These are phyloP conservation scores for Danio kyathit DNA, from an alignment of 2,797 vertebrate species.

Conservation along the genomic window DNA sequence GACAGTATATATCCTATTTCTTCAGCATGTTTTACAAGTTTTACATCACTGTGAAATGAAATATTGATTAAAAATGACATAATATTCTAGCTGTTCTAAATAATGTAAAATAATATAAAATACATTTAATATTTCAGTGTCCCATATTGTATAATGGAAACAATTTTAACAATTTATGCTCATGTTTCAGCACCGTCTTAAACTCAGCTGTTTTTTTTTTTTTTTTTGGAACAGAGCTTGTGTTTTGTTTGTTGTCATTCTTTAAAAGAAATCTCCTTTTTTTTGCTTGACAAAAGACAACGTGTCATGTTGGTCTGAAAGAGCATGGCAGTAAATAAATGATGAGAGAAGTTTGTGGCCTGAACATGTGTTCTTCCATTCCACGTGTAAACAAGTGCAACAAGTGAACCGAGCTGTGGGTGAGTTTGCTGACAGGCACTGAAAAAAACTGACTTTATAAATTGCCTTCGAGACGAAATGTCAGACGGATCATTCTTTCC, in stretches of 20 bases:
- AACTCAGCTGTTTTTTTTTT: neutral
- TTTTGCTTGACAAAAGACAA: neutral
- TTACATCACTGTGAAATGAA: too few species aligned
- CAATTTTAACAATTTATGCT: too few species aligned
- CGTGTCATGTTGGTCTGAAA: neutral
- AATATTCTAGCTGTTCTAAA: too few species aligned
- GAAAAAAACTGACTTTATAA: slow-evolving; percentile 52
- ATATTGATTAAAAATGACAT: too few species aligned
- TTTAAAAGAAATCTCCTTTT: neutral
- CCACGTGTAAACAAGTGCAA: slow-evolving; percentile 1
- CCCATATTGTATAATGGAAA: too few species aligned
- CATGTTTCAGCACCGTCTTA: too few species aligned
- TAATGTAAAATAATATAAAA: too few species aligned
- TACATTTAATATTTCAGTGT: too few species aligned
- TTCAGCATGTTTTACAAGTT: too few species aligned
- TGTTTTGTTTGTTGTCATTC: neutral
- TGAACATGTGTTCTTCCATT: neutral
- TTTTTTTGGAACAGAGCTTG: too few species aligned
- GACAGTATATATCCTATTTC: too few species aligned
- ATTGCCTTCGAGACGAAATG: slow-evolving; percentile 66
- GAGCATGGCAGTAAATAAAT: neutral
- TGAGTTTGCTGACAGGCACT: neutral
- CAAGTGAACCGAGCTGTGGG: neutral
- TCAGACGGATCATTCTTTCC: slow-evolving; percentile 60
- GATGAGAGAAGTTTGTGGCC: neutral